Conservation (phyloP, 2,113 vertebrate genomes). For the cattle (Bos taurus) region ARS-UCD2.0 NC_037330.1:97431001-97431500, state of each 20-base stretch:
- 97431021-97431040: background rate
- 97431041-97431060: slow-evolving; percentile 6
- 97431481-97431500: background rate
- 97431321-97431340: background rate
- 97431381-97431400: background rate
- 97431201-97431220: slow-evolving; percentile 1
- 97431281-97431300: background rate
- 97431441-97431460: background rate
- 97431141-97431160: background rate
- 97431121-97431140: background rate
- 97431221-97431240: slow-evolving; percentile 7
- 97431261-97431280: background rate
- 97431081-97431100: background rate
- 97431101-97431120: background rate
- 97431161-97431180: background rate
- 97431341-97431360: background rate
- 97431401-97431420: background rate
- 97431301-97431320: background rate
- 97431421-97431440: background rate
- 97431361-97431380: background rate
- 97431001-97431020: background rate
- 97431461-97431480: background rate
- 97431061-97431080: slow-evolving; percentile 23
- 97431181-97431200: background rate
- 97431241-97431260: slow-evolving; percentile 16